Evolutionary conservation across 2,113 vertebrate genomes (phyloP), one percentile per base, ranked within the genome.

Genomic region (Potamarius usumacintae): DNA sequence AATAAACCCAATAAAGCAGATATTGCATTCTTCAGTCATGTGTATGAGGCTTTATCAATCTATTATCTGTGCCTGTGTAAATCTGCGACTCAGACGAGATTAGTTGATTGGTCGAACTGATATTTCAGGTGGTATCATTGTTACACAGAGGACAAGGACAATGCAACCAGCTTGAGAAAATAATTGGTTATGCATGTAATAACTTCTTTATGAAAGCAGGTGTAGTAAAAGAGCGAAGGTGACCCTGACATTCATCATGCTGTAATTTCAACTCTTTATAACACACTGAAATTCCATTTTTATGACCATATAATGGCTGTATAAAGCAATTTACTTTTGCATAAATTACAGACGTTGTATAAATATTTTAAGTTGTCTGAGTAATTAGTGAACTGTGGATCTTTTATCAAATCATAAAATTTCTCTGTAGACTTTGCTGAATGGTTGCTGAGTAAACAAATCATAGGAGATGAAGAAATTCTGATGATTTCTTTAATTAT

Each of bases 221-320:
- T 82, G 79, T 62, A 82, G 79, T 82, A 82, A 82, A 60, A 82
- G 57, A 82, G 34, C 57, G 62, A 82, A 82, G 79, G 58, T 62
- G 76, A 25, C 18, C 71, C 9, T 76, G 72, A 15, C 6, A n/a
- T 53, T 14, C 5, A 8, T 30, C 14, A 27, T 55, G 25, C 52
- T 17, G 30, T 60, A 25, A 82, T 22, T 12, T 48, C 30, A 48
- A 4, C 30, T 82, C 57, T 62, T 62, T 62, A 82, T 62, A 62
- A 42, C 58, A 18, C 57, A 81, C 8, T 42, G n/a, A 57, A 79
- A 55, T 27, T 55, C 52, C 22, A 12, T 55, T 82, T 82, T 82
- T 48, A 62, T 42, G 20, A 60, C 20, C 27, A 60, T 60, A 17
- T 55, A 27, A 55, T 48, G 48, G 76, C 27, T n/a, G 1, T 4